Conservation (phyloP, 2,113 vertebrate species). For the rabbit (Oryctolagus cuniculus) region DNA sequence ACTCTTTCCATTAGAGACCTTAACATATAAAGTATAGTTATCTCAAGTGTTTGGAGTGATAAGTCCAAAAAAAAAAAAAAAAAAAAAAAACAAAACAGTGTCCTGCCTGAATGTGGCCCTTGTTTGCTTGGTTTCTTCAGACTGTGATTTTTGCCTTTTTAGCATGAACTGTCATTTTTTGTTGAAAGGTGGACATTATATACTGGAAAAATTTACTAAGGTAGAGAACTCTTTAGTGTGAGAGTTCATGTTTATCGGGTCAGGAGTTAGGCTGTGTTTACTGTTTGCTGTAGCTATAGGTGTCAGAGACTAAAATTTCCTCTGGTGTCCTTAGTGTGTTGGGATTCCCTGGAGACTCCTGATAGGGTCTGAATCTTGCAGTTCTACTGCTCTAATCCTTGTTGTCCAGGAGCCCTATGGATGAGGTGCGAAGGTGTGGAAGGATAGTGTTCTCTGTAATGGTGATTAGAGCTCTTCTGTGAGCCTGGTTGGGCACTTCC, state of each 20-base stretch:
- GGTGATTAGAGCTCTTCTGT: background rate
- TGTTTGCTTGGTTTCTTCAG: background rate
- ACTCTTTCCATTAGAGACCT: background rate
- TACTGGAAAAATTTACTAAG: background rate
- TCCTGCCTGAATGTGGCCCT: background rate
- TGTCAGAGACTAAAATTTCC: conserved; percentile 37
- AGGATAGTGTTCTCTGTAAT: background rate
- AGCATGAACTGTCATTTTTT: background rate
- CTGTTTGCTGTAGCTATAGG: background rate
- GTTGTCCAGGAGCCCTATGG: background rate
- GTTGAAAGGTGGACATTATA: background rate
- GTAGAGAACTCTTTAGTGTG: background rate
- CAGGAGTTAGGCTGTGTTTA: background rate
- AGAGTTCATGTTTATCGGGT: background rate
- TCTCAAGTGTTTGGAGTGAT: background rate
- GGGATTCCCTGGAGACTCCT: conserved; percentile 21
- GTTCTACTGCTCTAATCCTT: background rate
- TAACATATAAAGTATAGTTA: background rate
- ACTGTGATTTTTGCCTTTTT: background rate
- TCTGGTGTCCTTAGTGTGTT: background rate
- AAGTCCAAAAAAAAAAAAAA: background rate
- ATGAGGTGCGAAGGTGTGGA: background rate
- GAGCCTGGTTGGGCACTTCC: background rate
- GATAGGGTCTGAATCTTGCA: background rate
- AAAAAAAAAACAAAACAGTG: too few species aligned